Evolutionary conservation across 2,113 vertebrate genomes (phyloP), one percentile per base, ranked within the genome.

Genomic region (Probosciger aterrimus): DNA sequence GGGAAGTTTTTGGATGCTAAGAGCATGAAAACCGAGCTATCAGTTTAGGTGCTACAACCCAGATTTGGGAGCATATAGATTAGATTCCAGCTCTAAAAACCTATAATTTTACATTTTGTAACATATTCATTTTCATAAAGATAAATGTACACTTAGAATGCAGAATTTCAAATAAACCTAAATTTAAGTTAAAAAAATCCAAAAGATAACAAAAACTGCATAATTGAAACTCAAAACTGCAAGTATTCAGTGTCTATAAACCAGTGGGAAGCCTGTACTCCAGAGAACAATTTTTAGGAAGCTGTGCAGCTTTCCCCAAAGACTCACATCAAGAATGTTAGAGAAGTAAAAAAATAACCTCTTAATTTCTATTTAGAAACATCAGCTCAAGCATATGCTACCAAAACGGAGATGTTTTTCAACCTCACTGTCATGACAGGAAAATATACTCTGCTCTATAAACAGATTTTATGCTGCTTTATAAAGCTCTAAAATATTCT

Each of bases 371-470:
- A 69, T 89, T 79, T 79, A 90, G 65, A 87, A 73, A 70, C 69
- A 77, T 86, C 79, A 88, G 33, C 53, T 86, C 63, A 85, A 73
- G 19, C 62, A 80, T 39, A 60, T 19, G 41, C 63, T 73, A 53
- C 60, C 37, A 67, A 91, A 84, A 57, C 67, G 28, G 27, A 82
- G 52, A 73, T 65, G 69, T 65, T 88, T 97, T 93, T 95, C 81
- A 92, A 49, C n/a, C n/a, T 84, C 44, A 18, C 70, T 74, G 70
- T 71, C 74, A 82, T 57, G 83, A 92, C 75, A 92, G 63, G 78
- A 92, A 86, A 95, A 95, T 87, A 95, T 76, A 89, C 65, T 93
- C 74, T 62, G 65, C 52, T 79, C 80, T 89, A 89, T 82, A 91
- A 94, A 92, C 62, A 82, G 44, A 87, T 86, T 84, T 87, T 93